Percentiles rank a stretch among this genome's conserved stretches.
Conservation (phyloP, 2,888 invertebrate species). For the Lasioglossum figueresi region DNA sequence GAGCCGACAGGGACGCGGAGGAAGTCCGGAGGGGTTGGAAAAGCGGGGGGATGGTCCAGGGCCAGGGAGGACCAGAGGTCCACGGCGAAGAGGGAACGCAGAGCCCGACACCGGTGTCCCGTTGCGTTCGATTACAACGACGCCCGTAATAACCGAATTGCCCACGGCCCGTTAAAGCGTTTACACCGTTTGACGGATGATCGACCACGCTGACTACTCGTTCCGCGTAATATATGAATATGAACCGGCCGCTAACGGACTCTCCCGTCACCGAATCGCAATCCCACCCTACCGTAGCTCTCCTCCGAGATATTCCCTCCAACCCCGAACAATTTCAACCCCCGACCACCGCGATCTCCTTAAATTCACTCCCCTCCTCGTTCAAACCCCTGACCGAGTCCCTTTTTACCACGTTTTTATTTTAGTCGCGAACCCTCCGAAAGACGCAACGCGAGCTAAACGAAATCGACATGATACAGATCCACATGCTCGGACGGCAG, state of each 20-base stretch:
- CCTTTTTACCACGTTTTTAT: too few relatives aligned
- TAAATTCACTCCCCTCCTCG: neutral
- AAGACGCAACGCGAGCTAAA: neutral
- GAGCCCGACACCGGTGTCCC: slow-evolving; percentile 58
- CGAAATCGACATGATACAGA: neutral
- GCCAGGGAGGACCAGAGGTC: slow-evolving; percentile 34
- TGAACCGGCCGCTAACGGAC: slow-evolving; percentile 68
- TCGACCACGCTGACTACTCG: slow-evolving; percentile 72
- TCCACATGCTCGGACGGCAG: neutral
- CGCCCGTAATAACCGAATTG: slow-evolving; percentile 78
- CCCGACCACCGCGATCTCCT: neutral
- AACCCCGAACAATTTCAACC: neutral
- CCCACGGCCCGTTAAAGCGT: slow-evolving; percentile 75
- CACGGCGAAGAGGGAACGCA: slow-evolving; percentile 38
- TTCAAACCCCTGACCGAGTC: neutral
- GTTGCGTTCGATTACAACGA: slow-evolving; percentile 76
- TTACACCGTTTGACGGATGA: slow-evolving; percentile 75
- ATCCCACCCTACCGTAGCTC: neutral
- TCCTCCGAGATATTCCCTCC: neutral
- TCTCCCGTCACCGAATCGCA: slow-evolving; percentile 24
- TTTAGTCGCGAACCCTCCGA: neutral
- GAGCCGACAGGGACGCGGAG: slow-evolving; percentile 15
- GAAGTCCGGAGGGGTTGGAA: neutral
- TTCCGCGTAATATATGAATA: slow-evolving; percentile 70
- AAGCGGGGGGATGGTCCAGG: slow-evolving; percentile 23